These are phyloP conservation scores for Rhodophaea formosa DNA, from an alignment of 2,888 invertebrate genomes.

Conservation along the genomic window DNA sequence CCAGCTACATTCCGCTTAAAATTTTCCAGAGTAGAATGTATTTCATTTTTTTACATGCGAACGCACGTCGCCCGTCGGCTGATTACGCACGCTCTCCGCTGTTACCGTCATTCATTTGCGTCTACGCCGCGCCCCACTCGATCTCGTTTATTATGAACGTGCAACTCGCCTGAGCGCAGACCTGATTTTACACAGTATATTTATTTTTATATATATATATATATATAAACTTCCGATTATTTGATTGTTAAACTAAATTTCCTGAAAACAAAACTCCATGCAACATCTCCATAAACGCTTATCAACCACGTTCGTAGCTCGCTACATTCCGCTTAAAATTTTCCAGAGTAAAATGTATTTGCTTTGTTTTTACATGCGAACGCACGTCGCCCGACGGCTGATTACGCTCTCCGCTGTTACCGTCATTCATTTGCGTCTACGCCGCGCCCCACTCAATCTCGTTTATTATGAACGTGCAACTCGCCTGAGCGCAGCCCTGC, in stretches of 20 bases:
- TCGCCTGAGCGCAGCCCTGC: slow-evolving; percentile 46
- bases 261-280: neutral
- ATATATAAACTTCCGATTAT: too few relatives aligned
- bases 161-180: too few relatives aligned
- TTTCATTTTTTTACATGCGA: slow-evolving; percentile 28
- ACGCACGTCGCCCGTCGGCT: slow-evolving; percentile 44
- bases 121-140: slow-evolving; percentile 71
- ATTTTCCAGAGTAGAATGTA: slow-evolving; percentile 50
- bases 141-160: slow-evolving; percentile 76
- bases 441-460: slow-evolving; percentile 74
- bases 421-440: slow-evolving; percentile 75
- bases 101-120: slow-evolving; percentile 65
- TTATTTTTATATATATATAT: too few relatives aligned
- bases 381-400: slow-evolving; percentile 67
- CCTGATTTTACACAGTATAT: too few relatives aligned
- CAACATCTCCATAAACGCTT: slow-evolving; percentile 17
- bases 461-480: slow-evolving; percentile 75
- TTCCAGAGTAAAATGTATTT: slow-evolving; percentile 53
- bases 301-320: slow-evolving; percentile 30
- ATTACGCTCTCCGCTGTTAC: slow-evolving; percentile 67
- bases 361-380: slow-evolving; percentile 65
- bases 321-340: slow-evolving; percentile 44
- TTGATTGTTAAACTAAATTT: too few relatives aligned
- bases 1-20: slow-evolving; percentile 40
- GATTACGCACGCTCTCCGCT: slow-evolving; percentile 22